Percentiles rank a stretch among this genome's conserved stretches.
These are phyloP conservation scores for Ceryle rudis DNA, from an alignment of 2,797 vertebrate genomes.

Conservation along the genomic window DNA sequence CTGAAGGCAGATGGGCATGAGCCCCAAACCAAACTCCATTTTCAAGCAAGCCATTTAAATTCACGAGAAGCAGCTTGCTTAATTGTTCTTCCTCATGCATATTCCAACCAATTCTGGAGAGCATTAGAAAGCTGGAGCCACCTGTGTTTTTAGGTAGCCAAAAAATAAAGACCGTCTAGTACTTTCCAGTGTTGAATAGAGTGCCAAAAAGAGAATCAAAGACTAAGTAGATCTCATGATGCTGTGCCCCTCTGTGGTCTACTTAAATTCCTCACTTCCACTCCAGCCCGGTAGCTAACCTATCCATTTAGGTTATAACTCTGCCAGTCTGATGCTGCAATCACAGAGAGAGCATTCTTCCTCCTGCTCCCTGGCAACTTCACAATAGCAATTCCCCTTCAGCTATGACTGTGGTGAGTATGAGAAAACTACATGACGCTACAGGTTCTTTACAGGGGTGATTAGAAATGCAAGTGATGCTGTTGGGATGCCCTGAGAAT, in stretches of 20 bases:
- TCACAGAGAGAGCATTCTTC: not conserved
- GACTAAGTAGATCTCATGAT: not conserved
- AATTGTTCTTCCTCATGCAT: slow-evolving; percentile 47
- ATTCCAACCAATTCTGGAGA: not conserved
- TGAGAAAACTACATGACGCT: not conserved
- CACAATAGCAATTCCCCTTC: not conserved
- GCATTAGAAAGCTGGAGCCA: slow-evolving; percentile 28
- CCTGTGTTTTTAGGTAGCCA: slow-evolving; percentile 40
- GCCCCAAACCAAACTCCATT: slow-evolving; percentile 30
- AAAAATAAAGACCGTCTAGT: not conserved
- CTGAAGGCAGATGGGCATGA: slow-evolving; percentile 11
- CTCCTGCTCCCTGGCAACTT: not conserved
- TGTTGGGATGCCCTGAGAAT: not conserved
- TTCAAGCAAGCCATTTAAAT: slow-evolving; percentile 21
- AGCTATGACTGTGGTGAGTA: not conserved
- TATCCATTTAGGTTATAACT: not conserved
- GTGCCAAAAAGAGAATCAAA: not conserved
- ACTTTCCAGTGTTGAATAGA: not conserved
- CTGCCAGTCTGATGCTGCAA: not conserved
- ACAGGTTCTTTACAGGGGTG: not conserved
- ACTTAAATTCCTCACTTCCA: not conserved
- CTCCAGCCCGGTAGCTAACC: not conserved
- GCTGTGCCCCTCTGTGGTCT: not conserved
- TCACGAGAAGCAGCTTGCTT: slow-evolving; percentile 19
- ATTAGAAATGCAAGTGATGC: not conserved